Evolutionary conservation across 2,113 vertebrate species (phyloP).

Genomic region (Promerops cafer): DNA sequence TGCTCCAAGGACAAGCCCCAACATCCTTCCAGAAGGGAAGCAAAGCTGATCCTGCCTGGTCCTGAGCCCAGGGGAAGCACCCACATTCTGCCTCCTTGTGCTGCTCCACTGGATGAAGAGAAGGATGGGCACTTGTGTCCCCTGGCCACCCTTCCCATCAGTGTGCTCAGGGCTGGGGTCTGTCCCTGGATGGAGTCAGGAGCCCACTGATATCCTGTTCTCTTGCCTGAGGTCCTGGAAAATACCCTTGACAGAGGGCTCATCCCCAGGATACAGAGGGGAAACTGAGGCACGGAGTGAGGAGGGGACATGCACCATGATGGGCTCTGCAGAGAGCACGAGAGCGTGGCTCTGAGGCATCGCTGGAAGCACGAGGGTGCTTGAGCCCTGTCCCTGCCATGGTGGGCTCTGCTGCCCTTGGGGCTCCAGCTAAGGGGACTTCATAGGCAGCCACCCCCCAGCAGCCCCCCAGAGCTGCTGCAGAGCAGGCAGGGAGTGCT

Average conservation of each 20-base stretch:
- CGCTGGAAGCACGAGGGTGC: fast-evolving
- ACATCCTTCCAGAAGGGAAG: neutral
- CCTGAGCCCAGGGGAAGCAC: neutral
- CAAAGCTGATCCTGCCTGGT: neutral
- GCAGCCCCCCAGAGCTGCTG: neutral
- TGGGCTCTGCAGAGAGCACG: neutral
- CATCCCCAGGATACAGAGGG: too few species aligned
- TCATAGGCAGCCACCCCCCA: neutral
- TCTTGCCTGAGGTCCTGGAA: neutral
- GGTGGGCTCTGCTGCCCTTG: neutral
- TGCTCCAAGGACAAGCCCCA: neutral
- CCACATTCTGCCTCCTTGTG: neutral
- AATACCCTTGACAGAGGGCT: neutral
- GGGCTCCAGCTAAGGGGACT: neutral
- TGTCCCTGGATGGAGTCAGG: neutral
- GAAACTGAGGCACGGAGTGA: neutral
- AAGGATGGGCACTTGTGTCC: fast-evolving
- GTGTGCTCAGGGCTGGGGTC: fast-evolving
- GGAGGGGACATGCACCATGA: fast-evolving
- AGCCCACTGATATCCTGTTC: fast-evolving
- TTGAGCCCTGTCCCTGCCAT: neutral
- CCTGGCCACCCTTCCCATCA: neutral
- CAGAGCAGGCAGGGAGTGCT: neutral
- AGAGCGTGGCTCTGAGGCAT: neutral
- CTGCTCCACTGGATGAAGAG: neutral